A percentile compares a stretch with the other conserved stretches of the same genome.
Conservation (phyloP, 2,113 vertebrate species). For the Mystacornis crossleyi region DNA sequence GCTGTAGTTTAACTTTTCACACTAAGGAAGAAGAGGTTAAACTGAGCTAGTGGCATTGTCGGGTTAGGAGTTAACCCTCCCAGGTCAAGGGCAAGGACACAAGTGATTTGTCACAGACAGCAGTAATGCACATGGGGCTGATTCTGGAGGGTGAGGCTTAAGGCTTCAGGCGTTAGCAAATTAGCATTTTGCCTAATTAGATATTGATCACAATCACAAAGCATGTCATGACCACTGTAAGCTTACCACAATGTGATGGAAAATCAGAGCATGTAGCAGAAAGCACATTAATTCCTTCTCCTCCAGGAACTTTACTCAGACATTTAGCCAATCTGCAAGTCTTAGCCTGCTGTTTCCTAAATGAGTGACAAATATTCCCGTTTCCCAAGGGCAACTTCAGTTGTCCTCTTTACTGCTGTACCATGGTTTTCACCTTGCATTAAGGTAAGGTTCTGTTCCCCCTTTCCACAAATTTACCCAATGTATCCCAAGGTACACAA, state of each 20-base stretch:
- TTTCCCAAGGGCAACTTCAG: neutral
- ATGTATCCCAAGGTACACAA: neutral
- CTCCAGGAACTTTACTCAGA: neutral
- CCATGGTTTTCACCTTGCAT: neutral
- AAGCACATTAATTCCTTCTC: neutral
- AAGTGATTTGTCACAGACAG: neutral
- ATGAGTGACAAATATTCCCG: neutral
- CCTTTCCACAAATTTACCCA: no score
- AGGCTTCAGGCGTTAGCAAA: constrained; percentile 34
- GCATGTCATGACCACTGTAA: neutral
- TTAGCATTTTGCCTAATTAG: constrained; percentile 67
- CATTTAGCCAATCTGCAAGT: neutral
- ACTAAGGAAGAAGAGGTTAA: neutral
- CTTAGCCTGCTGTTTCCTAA: neutral
- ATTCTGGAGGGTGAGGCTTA: constrained; percentile 27
- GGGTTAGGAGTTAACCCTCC: neutral
- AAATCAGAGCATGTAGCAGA: neutral
- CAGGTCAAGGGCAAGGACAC: neutral
- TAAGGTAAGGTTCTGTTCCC: neutral
- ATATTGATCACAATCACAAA: constrained; percentile 57
- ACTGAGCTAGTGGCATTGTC: neutral
- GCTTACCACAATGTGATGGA: neutral
- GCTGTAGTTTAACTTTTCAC: neutral
- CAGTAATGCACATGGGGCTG: neutral
- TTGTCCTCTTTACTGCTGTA: neutral